phyloP scores from a whole-genome alignment of 2,888 invertebrate species.

The Ferrisia virgata region DNA sequence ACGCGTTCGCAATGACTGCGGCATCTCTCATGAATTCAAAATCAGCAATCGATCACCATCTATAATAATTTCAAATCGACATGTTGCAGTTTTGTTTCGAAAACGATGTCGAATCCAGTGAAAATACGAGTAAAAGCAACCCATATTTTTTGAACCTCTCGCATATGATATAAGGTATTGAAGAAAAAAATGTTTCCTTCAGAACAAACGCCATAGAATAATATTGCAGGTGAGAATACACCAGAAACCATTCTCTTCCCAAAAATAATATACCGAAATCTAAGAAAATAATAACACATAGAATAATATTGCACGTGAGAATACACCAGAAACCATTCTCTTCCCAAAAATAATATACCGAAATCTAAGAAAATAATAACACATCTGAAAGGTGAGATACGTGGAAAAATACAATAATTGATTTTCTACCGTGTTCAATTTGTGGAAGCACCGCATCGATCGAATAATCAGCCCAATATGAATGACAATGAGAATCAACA shows the following conservation, averaged over 20 bases:
- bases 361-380: background rate
- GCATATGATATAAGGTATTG: background rate
- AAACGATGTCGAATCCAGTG: background rate
- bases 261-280: background rate
- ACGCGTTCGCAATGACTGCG: background rate
- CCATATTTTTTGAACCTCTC: background rate
- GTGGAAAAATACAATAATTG: too few relatives aligned
- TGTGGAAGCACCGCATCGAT: too few relatives aligned
- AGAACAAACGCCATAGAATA: background rate
- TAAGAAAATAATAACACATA: background rate
- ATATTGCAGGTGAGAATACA: background rate
- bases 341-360: too few relatives aligned
- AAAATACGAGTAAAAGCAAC: background rate
- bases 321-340: background rate
- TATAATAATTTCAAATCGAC: background rate
- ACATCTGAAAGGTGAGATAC: background rate
- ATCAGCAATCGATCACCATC: slow-evolving; percentile 14
- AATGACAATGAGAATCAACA: too few relatives aligned
- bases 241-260: background rate
- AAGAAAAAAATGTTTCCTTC: background rate
- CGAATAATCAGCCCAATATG: too few relatives aligned
- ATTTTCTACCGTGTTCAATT: too few relatives aligned
- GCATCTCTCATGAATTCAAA: background rate
- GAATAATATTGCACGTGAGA: background rate
- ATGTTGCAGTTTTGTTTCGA: background rate